A percentile compares a stretch with the other conserved stretches of the same genome.
Conservation (phyloP, 2,113 vertebrate species). For the Nansenia antarctica region DNA sequence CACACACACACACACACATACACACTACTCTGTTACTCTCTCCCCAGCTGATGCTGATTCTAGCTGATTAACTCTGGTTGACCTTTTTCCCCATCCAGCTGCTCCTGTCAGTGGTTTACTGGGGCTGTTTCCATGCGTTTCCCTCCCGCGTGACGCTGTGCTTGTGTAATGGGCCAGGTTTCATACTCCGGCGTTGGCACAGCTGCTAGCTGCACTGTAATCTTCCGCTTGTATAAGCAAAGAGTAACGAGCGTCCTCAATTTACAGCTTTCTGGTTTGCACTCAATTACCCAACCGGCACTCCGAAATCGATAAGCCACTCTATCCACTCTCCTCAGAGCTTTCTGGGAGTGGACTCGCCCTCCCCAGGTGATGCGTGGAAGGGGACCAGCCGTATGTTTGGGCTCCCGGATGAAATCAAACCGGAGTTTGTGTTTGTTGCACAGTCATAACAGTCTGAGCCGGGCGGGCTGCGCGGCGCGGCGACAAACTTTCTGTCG, state of each 20-base stretch:
- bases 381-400: conserved; percentile 18
- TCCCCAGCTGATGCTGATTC: conserved; percentile 65
- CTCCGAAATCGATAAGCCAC: conserved; percentile 58
- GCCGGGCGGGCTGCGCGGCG: conserved; percentile 11
- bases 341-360: conserved; percentile 22
- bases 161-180: conserved; percentile 45
- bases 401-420: conserved; percentile 40
- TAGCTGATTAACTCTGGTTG: conserved; percentile 67
- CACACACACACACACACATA: conserved; percentile 8
- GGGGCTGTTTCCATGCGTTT: conserved; percentile 47
- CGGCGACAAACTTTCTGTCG: conserved; percentile 43
- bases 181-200: conserved; percentile 39
- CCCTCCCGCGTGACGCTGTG: conserved; percentile 30
- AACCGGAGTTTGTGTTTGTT: conserved; percentile 42
- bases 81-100: conserved; percentile 63
- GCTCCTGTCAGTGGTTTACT: conserved; percentile 54
- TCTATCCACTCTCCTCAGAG: conserved; percentile 20
- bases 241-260: conserved; percentile 55
- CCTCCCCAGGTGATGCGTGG: neutral
- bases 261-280: conserved; percentile 54
- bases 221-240: conserved; percentile 62
- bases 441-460: conserved; percentile 65
- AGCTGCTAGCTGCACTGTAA: conserved; percentile 43
- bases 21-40: conserved; percentile 10
- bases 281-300: conserved; percentile 51